A percentile compares a stretch with the other conserved stretches of the same genome.
phyloP scores from a whole-genome alignment of 2,888 invertebrate genomes.

The Halictus ligatus region DNA sequence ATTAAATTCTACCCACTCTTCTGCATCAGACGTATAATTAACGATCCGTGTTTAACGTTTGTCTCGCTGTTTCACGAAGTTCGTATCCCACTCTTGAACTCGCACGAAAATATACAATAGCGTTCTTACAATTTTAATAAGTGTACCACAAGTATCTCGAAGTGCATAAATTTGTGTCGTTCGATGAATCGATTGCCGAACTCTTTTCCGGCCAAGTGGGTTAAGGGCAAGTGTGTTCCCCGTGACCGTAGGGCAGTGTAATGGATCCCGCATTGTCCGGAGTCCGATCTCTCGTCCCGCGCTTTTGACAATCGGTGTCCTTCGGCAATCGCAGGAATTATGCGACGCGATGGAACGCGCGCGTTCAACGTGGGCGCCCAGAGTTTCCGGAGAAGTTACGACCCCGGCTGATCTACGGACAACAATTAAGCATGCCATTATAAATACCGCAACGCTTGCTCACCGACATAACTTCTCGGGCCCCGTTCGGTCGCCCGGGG shows the following conservation, averaged over 20 bases:
- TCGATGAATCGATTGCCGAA: neutral
- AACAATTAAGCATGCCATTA: conserved; percentile 78
- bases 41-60: too few species aligned
- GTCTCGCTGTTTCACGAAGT: too few species aligned
- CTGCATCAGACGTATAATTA: too few species aligned
- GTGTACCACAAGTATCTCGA: too few species aligned
- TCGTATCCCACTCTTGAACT: too few species aligned
- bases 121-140: too few species aligned
- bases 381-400: conserved; percentile 74
- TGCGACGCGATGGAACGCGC: conserved; percentile 52
- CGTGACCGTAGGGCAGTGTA: neutral
- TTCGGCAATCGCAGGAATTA: conserved; percentile 66
- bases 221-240: neutral
- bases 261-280: conserved; percentile 7
- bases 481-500: conserved; percentile 66
- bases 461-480: conserved; percentile 69
- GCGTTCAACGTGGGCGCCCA: conserved; percentile 70
- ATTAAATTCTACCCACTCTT: too few species aligned
- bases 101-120: too few species aligned
- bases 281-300: neutral
- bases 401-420: conserved; percentile 75
- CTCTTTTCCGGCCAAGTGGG: neutral
- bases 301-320: conserved; percentile 52
- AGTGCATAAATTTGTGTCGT: neutral
- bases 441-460: conserved; percentile 70